Evolutionary conservation across 2,113 vertebrate genomes (phyloP).

Genomic region (Platichthys flesus): DNA sequence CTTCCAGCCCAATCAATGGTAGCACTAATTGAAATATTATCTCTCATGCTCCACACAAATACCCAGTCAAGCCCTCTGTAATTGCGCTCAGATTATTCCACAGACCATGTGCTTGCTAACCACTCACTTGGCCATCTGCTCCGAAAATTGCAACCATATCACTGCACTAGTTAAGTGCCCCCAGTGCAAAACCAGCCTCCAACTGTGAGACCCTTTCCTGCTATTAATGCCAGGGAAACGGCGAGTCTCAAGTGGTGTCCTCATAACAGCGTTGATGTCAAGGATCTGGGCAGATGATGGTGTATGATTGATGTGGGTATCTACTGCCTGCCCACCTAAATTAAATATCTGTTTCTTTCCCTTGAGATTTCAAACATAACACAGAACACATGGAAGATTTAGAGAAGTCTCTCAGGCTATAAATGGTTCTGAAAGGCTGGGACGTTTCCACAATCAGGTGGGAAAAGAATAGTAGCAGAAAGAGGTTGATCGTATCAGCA

Average conservation of each 20-base stretch:
- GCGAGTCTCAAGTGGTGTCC: conserved; percentile 21
- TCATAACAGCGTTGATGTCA: conserved; percentile 22
- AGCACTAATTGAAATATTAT: conserved; percentile 79
- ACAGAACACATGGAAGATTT: conserved; percentile 21
- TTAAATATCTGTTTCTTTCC: conserved; percentile 9
- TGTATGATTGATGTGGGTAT: conserved; percentile 27
- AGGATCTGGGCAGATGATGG: conserved; percentile 25
- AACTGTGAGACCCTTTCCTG: not conserved
- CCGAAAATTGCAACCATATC: conserved; percentile 28
- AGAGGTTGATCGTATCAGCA: conserved; percentile 25
- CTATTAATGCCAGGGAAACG: conserved; percentile 15
- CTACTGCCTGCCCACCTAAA: conserved; percentile 7
- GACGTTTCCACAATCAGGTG: conserved; percentile 2
- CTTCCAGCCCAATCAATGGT: conserved; percentile 60
- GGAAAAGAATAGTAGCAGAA: conserved; percentile 6
- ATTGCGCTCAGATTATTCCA: conserved; percentile 69
- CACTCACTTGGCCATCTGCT: conserved; percentile 73
- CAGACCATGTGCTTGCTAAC: conserved; percentile 64
- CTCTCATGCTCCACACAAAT: conserved; percentile 54
- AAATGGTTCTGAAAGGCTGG: conserved; percentile 4
- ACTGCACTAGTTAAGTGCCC: conserved; percentile 5
- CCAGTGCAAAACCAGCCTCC: conserved; percentile 2
- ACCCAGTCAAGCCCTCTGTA: conserved; percentile 57
- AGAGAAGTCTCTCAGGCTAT: not conserved
- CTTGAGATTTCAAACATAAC: conserved; percentile 22